Evolutionary conservation across 2,888 invertebrate genomes (phyloP).

Genomic region (Adelphocoris suturalis): DNA sequence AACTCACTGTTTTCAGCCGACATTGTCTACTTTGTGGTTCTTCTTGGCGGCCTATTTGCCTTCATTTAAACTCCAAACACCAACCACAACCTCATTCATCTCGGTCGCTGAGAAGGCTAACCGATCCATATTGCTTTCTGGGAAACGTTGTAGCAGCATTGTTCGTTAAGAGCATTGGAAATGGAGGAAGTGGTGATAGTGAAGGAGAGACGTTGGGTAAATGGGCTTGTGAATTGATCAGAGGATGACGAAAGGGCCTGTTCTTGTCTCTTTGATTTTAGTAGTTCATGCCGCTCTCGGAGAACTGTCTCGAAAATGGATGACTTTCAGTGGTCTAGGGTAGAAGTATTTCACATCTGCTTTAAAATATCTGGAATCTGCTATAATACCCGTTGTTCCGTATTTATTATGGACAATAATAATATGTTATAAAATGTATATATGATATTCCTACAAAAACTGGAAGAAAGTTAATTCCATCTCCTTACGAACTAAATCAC

Average conservation of each 20-base stretch:
- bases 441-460: no score
- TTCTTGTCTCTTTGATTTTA: slow-evolving; percentile 42
- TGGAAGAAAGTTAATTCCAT: no score
- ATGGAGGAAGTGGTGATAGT: not conserved
- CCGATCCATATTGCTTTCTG: slow-evolving; percentile 51
- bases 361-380: no score
- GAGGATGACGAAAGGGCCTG: not conserved
- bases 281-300: no score
- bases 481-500: no score
- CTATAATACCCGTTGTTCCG: no score
- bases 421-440: no score
- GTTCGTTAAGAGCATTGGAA: not conserved
- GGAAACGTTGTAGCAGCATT: not conserved
- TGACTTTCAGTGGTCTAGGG: no score
- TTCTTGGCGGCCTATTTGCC: not conserved
- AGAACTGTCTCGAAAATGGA: no score
- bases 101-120: slow-evolving; percentile 13
- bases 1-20: not conserved
- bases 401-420: no score
- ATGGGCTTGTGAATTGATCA: slow-evolving; percentile 1
- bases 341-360: no score
- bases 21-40: not conserved
- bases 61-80: not conserved
- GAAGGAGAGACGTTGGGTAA: not conserved
- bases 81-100: not conserved